Conservation (phyloP, 2,113 vertebrate species). For the Coryphaenoides rupestris region DNA sequence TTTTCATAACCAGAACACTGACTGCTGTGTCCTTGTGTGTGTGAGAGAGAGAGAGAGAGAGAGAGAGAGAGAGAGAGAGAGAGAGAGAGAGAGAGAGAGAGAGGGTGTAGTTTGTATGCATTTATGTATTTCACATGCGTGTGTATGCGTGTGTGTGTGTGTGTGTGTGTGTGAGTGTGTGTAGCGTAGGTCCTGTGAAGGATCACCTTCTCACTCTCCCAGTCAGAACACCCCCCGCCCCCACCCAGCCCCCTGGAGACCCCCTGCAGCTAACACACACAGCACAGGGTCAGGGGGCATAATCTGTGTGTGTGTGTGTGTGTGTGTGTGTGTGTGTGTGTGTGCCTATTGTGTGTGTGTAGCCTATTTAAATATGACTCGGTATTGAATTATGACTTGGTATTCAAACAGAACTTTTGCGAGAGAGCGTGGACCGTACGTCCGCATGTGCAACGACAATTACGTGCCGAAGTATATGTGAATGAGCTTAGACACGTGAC, state of each 20-base stretch:
- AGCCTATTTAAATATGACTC: background rate
- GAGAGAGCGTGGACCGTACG: slow-evolving; percentile 12
- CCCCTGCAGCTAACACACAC: slow-evolving; percentile 33
- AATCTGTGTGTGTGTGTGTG: slow-evolving; percentile 43
- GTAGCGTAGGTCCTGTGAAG: slow-evolving; percentile 42
- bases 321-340: background rate
- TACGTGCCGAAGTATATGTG: slow-evolving; percentile 22
- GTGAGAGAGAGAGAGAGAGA: too few species aligned
- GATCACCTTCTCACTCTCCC: slow-evolving; percentile 38
- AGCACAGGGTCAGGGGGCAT: slow-evolving; percentile 54
- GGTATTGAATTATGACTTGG: slow-evolving; percentile 5
- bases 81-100: too few species aligned
- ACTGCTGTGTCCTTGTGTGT: slow-evolving; percentile 2
- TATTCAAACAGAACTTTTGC: slow-evolving; percentile 17
- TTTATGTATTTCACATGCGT: too few species aligned
- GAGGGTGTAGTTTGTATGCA: too few species aligned
- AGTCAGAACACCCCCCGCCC: slow-evolving; percentile 13
- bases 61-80: too few species aligned
- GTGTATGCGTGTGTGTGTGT: slow-evolving; percentile 13
- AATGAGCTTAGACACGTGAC: slow-evolving; percentile 27
- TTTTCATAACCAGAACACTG: too few species aligned
- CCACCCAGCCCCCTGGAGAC: slow-evolving; percentile 28
- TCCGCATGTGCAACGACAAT: slow-evolving; percentile 41
- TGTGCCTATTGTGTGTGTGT: slow-evolving; percentile 4
- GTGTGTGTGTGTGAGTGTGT: slow-evolving; percentile 15